Evolutionary conservation across 1,140 invertebrate genomes (phyloP).

Genomic region (Armadillidium nasatum): DNA sequence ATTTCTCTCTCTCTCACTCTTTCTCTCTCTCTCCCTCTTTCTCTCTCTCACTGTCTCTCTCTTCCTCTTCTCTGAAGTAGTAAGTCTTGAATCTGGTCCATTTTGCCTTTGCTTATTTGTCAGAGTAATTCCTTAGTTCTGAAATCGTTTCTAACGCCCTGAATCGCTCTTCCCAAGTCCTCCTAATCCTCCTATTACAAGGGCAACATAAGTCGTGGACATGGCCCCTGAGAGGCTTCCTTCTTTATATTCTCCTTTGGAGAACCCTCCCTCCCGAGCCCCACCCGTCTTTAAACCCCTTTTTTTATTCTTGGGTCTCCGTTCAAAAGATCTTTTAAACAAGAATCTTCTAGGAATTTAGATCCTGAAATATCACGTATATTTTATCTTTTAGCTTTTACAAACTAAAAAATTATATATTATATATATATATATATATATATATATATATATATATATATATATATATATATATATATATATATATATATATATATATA

Average conservation of each 20-base stretch:
- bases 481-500: too few species aligned
- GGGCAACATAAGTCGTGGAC: neutral
- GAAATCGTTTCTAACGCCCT: neutral
- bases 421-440: constrained; percentile 6
- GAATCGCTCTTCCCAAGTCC: neutral
- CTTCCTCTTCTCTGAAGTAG: neutral
- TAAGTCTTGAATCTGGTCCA: neutral
- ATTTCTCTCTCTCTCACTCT: neutral
- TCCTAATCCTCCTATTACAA: neutral
- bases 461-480: neutral
- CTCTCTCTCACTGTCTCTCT: neutral
- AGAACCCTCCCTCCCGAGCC: neutral
- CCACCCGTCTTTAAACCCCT: too few species aligned
- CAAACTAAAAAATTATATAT: neutral
- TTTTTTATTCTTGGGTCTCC: too few species aligned
- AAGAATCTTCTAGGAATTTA: neutral
- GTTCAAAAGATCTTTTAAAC: too few species aligned
- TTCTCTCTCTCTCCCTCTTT: neutral
- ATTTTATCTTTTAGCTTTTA: neutral
- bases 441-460: neutral
- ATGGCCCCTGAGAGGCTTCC: neutral
- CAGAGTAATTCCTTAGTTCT: neutral
- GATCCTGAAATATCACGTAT: neutral
- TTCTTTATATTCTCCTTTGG: too few species aligned
- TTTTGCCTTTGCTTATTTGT: neutral